Percentiles rank a stretch among this genome's conserved stretches.
These are phyloP conservation scores for Delphinapterus leucas DNA, from an alignment of 2,113 vertebrate species.

Conservation along the genomic window DNA sequence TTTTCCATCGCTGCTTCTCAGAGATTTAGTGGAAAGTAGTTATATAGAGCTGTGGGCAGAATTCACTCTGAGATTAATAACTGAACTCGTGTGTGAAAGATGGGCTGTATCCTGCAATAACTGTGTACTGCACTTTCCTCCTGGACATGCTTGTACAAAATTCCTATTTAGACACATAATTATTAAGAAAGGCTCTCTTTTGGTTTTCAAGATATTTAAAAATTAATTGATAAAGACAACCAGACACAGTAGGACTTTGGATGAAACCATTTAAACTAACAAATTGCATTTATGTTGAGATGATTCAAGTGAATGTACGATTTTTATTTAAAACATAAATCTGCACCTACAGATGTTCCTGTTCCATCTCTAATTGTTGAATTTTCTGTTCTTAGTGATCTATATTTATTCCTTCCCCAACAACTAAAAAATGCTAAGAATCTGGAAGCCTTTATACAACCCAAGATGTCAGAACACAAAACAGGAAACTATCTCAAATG, in stretches of 20 bases:
- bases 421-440: constrained; percentile 76
- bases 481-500: constrained; percentile 82
- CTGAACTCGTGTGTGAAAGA: neutral
- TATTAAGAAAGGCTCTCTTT: neutral
- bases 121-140: neutral
- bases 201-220: neutral
- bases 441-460: constrained; percentile 67
- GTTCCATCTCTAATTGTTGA: constrained; percentile 5
- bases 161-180: neutral
- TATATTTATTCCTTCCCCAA: neutral
- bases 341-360: neutral
- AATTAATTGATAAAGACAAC: constrained; percentile 3
- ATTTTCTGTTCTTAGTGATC: constrained; percentile 6
- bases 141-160: neutral
- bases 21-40: neutral
- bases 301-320: neutral
- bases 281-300: neutral
- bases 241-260: neutral
- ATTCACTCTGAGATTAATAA: neutral
- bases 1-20: neutral
- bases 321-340: constrained; percentile 23
- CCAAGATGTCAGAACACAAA: constrained; percentile 78
- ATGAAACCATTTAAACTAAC: neutral
- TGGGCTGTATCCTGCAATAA: neutral
- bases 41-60: neutral